Evolutionary conservation across 2,113 vertebrate genomes (phyloP).

Genomic region (Camelus dromedarius): DNA sequence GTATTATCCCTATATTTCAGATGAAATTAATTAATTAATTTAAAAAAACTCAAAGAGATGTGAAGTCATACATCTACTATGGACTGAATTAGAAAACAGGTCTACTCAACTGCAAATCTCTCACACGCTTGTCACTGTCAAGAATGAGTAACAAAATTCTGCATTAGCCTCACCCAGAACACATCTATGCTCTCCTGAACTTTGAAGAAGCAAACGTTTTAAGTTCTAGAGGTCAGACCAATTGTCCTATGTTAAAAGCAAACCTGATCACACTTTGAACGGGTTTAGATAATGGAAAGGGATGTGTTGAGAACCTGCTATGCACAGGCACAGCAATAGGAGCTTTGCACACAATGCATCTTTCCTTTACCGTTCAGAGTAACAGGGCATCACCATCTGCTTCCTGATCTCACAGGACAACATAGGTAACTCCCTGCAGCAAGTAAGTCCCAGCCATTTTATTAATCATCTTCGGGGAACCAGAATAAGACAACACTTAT

Average conservation of each 20-base stretch:
- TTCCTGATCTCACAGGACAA: background rate
- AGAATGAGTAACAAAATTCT: background rate
- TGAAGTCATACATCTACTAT: background rate
- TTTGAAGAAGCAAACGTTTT: background rate
- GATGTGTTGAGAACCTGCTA: background rate
- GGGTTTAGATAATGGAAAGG: background rate
- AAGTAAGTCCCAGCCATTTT: background rate
- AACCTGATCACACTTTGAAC: background rate
- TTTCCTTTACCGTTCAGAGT: background rate
- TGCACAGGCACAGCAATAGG: background rate
- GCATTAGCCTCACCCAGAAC: background rate
- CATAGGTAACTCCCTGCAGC: background rate
- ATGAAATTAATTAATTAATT: background rate
- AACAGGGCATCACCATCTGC: background rate
- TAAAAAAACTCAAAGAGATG: background rate
- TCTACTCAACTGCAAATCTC: background rate
- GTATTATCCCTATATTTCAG: background rate
- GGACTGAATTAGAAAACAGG: background rate
- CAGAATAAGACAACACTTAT: background rate
- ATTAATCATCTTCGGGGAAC: background rate
- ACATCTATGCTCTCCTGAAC: background rate
- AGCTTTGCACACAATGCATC: background rate
- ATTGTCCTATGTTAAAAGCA: background rate
- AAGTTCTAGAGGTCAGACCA: background rate
- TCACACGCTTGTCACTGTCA: background rate